phyloP scores from a whole-genome alignment of 1,140 invertebrate genomes.

The Tetramorium parvispinum region DNA sequence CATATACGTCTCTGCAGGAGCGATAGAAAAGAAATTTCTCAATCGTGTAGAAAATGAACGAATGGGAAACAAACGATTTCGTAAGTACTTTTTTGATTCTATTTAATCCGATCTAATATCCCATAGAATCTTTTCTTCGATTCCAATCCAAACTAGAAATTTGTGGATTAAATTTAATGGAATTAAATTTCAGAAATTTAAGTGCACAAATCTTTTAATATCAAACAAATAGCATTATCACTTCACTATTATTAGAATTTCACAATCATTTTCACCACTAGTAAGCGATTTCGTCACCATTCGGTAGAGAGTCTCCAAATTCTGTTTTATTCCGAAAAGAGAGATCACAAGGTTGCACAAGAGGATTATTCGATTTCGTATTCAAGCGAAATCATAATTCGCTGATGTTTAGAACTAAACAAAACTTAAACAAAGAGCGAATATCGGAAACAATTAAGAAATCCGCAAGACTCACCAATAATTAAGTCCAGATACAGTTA shows the following conservation, averaged over 20 bases:
- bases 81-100: neutral
- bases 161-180: neutral
- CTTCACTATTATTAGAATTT: neutral
- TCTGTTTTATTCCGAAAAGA: neutral
- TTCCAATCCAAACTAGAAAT: neutral
- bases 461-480: constrained; percentile 83
- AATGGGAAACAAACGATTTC: neutral
- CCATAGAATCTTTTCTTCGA: neutral
- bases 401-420: neutral
- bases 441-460: neutral
- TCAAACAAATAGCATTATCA: neutral
- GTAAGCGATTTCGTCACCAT: neutral
- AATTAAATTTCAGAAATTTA: neutral
- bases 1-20: no score
- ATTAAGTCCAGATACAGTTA: constrained; percentile 84
- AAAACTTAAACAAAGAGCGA: neutral
- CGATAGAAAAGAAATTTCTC: no score
- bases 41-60: neutral
- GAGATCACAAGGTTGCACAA: neutral
- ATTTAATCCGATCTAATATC: neutral
- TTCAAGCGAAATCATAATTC: neutral
- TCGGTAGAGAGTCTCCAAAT: neutral
- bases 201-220: neutral
- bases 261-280: neutral
- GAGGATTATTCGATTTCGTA: constrained; percentile 1